Conservation (phyloP, 1,140 invertebrate genomes). For the Cheumatopsyche charites region DNA sequence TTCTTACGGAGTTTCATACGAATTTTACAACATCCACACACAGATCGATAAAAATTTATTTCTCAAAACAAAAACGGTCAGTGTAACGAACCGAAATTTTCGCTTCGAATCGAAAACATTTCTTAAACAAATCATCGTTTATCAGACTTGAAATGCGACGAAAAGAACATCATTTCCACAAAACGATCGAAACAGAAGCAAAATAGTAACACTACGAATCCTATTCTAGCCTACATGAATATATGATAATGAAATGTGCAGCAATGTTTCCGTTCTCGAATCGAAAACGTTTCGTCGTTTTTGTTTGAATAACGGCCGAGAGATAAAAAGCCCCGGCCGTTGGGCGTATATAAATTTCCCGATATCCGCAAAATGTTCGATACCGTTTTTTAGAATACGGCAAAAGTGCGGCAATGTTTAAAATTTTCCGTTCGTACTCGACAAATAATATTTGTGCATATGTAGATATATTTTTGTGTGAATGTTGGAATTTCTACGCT, state of each 20-base stretch:
- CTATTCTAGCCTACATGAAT: neutral
- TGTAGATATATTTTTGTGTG: no score
- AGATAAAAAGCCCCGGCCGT: constrained; percentile 16
- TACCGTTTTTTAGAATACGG: neutral
- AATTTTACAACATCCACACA: no score
- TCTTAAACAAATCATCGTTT: neutral
- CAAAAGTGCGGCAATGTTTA: neutral
- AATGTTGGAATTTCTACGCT: no score
- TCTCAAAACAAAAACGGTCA: no score
- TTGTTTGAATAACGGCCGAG: constrained; percentile 28
- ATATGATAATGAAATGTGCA: constrained; percentile 23
- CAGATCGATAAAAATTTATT: no score
- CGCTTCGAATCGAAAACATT: no score
- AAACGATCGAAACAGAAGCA: no score
- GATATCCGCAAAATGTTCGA: constrained; percentile 16
- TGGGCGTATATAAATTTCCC: constrained; percentile 26
- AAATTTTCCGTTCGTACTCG: neutral
- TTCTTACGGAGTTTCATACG: no score
- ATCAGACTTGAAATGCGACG: neutral
- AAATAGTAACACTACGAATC: no score
- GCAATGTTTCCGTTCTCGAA: constrained; percentile 15
- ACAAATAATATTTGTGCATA: no score
- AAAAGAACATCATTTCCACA: no score
- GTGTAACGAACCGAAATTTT: no score
- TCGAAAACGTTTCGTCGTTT: constrained; percentile 24